These are phyloP conservation scores for Lasioglossum villosulum DNA, from an alignment of 2,888 invertebrate genomes.

Conservation along the genomic window DNA sequence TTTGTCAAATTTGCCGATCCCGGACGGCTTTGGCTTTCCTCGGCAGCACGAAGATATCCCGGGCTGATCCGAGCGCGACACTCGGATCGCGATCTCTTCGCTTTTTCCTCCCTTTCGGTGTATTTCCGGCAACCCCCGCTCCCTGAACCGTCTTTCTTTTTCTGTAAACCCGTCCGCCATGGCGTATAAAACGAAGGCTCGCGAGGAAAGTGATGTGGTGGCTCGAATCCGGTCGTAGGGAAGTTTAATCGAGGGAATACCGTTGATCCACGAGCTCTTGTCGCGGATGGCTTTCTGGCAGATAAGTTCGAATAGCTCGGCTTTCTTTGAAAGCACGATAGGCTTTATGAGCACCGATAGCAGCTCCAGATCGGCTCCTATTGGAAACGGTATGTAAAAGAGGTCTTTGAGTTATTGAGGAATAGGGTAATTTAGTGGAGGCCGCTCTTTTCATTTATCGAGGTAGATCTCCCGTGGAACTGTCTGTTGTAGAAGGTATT, in stretches of 20 bases:
- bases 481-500: neutral
- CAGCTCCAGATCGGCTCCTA: neutral
- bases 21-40: slow-evolving; percentile 24
- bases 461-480: neutral
- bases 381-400: slow-evolving; percentile 37
- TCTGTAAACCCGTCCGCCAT: neutral
- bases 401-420: slow-evolving; percentile 8
- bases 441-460: neutral
- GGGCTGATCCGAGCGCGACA: slow-evolving; percentile 8
- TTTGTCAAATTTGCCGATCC: slow-evolving; percentile 57
- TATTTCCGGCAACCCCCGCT: neutral
- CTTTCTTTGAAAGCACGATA: slow-evolving; percentile 29
- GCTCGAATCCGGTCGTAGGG: slow-evolving; percentile 24
- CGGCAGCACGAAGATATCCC: slow-evolving; percentile 3
- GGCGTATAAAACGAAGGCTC: neutral
- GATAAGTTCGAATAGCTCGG: slow-evolving; percentile 34
- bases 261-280: slow-evolving; percentile 43
- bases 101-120: slow-evolving; percentile 13
- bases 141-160: neutral
- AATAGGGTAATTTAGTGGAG: slow-evolving; percentile 1
- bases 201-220: slow-evolving; percentile 1
- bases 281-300: slow-evolving; percentile 34
- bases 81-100: slow-evolving; percentile 19
- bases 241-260: slow-evolving; percentile 53
- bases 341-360: slow-evolving; percentile 37